Evolutionary conservation across 2,113 vertebrate species (phyloP).

Genomic region (Saccopteryx bilineata): DNA sequence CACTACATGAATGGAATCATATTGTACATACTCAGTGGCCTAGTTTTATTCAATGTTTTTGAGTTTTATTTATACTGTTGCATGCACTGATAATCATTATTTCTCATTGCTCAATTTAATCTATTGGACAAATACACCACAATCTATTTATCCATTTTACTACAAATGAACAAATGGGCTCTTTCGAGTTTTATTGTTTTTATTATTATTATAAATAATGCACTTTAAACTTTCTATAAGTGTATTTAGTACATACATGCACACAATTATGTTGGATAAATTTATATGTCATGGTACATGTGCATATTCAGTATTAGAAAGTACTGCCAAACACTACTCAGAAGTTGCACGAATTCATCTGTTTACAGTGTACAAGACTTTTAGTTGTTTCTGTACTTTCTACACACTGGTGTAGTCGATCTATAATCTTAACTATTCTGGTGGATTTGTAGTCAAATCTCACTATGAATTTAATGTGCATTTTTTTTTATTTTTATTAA

Average conservation of each 20-base stretch:
- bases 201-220: neutral
- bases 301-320: neutral
- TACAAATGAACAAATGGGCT: neutral
- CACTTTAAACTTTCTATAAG: neutral
- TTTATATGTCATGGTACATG: neutral
- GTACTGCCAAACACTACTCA: neutral
- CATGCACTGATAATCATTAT: neutral
- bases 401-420: neutral
- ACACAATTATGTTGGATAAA: neutral
- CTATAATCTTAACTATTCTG: neutral
- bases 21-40: neutral
- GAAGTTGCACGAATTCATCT: neutral
- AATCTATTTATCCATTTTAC: neutral
- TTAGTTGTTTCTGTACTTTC: neutral
- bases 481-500: neutral
- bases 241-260: neutral
- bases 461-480: neutral
- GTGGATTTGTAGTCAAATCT: neutral
- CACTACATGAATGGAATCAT: neutral
- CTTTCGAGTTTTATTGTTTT: neutral
- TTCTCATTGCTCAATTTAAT: slow-evolving; percentile 6
- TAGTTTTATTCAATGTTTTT: neutral
- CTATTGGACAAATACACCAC: neutral
- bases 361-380: neutral
- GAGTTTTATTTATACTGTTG: neutral